Conservation (phyloP, 2,888 invertebrate genomes). For the Dryobota labecula region DNA sequence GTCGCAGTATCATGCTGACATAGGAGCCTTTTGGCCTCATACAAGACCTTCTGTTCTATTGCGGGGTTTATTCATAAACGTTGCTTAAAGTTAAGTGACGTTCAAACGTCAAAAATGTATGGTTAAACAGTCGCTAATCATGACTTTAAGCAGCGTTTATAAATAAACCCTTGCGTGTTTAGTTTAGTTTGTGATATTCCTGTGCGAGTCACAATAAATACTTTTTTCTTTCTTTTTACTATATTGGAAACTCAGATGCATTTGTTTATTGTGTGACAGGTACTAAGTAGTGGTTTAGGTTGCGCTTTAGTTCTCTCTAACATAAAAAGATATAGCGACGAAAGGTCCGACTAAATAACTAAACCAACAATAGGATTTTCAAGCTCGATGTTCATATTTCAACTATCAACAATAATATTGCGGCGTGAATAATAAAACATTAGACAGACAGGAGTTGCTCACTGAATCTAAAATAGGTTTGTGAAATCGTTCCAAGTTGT, state of each 20-base stretch:
- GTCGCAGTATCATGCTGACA: too few relatives aligned
- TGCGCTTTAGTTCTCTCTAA: background rate
- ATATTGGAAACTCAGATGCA: conserved; percentile 39
- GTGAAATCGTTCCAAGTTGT: background rate
- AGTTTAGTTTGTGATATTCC: too few relatives aligned
- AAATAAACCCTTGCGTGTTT: too few relatives aligned
- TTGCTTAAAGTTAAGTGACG: too few relatives aligned
- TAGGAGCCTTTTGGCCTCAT: too few relatives aligned
- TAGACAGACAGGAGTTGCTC: background rate
- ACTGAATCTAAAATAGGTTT: conserved; percentile 22
- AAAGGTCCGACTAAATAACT: background rate
- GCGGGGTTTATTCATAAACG: too few relatives aligned
- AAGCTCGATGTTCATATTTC: conserved; percentile 26
- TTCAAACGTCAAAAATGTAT: too few relatives aligned
- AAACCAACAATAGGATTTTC: background rate
- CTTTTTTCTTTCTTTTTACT: too few relatives aligned
- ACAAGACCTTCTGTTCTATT: too few relatives aligned
- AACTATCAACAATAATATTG: conserved; percentile 20
- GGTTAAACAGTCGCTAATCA: too few relatives aligned
- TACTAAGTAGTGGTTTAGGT: background rate
- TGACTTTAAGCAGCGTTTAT: too few relatives aligned
- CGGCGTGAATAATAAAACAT: conserved; percentile 16
- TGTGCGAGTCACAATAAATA: too few relatives aligned
- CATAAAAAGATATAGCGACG: background rate
- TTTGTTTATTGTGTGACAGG: conserved; percentile 27